phyloP scores from a whole-genome alignment of 2,888 invertebrate species.

The Noctua fimbriata region DNA sequence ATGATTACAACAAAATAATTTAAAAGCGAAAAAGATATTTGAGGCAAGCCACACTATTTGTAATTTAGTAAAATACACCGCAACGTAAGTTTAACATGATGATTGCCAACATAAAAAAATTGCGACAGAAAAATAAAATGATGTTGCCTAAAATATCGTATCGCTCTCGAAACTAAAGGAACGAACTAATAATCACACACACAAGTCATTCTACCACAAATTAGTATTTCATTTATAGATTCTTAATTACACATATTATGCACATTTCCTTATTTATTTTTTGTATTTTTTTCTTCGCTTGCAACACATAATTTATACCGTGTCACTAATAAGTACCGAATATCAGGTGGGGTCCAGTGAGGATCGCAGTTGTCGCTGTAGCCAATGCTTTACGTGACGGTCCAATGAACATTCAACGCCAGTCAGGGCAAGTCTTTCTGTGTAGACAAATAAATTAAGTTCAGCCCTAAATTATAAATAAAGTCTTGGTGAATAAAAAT shows the following conservation, averaged over 20 bases:
- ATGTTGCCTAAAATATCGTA: slow-evolving; percentile 68
- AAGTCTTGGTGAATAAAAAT: slow-evolving; percentile 14
- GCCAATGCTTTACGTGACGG: slow-evolving; percentile 20
- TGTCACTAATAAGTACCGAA: slow-evolving; percentile 78
- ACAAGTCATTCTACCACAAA: slow-evolving; percentile 68
- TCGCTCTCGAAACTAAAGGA: slow-evolving; percentile 63
- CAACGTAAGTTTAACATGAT: slow-evolving; percentile 23
- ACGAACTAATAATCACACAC: slow-evolving; percentile 65
- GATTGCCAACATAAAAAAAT: slow-evolving; percentile 25
- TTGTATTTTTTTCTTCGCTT: slow-evolving; percentile 67
- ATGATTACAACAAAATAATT: slow-evolving; percentile 72
- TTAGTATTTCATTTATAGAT: slow-evolving; percentile 64
- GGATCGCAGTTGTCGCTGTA: slow-evolving; percentile 41
- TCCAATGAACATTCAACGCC: slow-evolving; percentile 22
- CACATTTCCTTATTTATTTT: slow-evolving; percentile 75
- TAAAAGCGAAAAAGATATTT: slow-evolving; percentile 67
- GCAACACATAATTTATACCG: slow-evolving; percentile 73
- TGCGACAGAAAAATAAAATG: slow-evolving; percentile 29
- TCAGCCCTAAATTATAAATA: slow-evolving; percentile 9
- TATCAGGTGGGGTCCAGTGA: slow-evolving; percentile 64
- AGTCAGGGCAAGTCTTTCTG: not conserved
- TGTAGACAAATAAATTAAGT: slow-evolving; percentile 18
- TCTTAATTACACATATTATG: slow-evolving; percentile 80
- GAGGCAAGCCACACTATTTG: slow-evolving; percentile 64
- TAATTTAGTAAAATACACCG: slow-evolving; percentile 56